Evolutionary conservation across 2,113 vertebrate species (phyloP).

Genomic region (Brevimyrus niger): DNA sequence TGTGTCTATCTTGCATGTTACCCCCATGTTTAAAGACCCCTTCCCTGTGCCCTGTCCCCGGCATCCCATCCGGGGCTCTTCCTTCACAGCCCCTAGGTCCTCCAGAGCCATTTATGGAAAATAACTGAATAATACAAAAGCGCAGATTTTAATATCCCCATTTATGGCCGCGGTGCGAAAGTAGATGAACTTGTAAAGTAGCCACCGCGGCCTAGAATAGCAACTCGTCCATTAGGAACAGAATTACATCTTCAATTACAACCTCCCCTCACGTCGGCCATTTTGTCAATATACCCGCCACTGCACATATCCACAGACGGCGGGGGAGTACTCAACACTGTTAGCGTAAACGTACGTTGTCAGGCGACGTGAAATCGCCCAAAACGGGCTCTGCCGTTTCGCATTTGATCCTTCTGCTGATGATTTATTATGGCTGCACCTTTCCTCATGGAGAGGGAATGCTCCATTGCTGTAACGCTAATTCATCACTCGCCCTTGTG

Average conservation of each 20-base stretch:
- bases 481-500: slow-evolving; percentile 46
- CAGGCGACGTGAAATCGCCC: slow-evolving; percentile 33
- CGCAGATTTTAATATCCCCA: not conserved
- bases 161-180: not conserved
- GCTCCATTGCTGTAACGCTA: slow-evolving; percentile 47
- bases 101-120: not conserved
- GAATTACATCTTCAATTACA: slow-evolving; percentile 24
- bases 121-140: not conserved
- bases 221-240: slow-evolving; percentile 12
- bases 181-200: not conserved
- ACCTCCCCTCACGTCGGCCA: slow-evolving; percentile 19
- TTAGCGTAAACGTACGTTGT: slow-evolving; percentile 33
- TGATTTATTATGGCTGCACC: slow-evolving; percentile 48
- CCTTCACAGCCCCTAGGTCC: not conserved
- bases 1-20: not conserved
- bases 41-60: not conserved
- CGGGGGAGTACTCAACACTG: slow-evolving; percentile 23
- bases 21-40: not conserved
- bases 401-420: slow-evolving; percentile 45
- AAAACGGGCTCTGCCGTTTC: slow-evolving; percentile 44
- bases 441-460: slow-evolving; percentile 56
- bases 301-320: slow-evolving; percentile 13
- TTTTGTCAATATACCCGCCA: slow-evolving; percentile 27
- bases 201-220: not conserved
- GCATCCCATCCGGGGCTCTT: not conserved